A percentile compares a stretch with the other conserved stretches of the same genome.
These are phyloP conservation scores for Zaprionus inermis DNA, from an alignment of 1,140 invertebrate species.

Conservation along the genomic window DNA sequence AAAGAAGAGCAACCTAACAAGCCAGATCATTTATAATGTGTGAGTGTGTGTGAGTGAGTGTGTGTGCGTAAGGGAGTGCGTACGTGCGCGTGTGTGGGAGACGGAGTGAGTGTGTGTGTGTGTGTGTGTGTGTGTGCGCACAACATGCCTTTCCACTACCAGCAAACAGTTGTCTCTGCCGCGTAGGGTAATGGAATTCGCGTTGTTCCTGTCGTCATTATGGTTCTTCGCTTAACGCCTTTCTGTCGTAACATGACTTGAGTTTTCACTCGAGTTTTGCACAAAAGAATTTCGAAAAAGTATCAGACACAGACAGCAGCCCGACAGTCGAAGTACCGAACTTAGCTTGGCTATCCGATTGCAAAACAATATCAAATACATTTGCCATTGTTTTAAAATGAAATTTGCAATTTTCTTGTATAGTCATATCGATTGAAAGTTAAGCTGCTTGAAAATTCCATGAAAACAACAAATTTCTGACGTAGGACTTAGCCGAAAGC, in stretches of 20 bases:
- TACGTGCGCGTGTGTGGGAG: slow-evolving; percentile 18
- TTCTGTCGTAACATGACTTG: neutral
- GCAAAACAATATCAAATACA: neutral
- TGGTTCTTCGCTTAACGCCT: slow-evolving; percentile 66
- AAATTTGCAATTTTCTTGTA: neutral
- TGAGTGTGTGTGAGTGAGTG: slow-evolving; percentile 24
- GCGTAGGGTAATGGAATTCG: slow-evolving; percentile 45
- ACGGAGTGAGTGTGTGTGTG: slow-evolving; percentile 59
- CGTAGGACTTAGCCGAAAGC: neutral
- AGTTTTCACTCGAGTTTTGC: slow-evolving; percentile 14
- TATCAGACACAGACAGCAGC: no score
- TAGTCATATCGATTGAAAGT: neutral
- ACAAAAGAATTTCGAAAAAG: neutral
- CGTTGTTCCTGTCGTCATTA: slow-evolving; percentile 57
- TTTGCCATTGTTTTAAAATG: neutral
- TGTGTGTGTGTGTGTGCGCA: slow-evolving; percentile 53
- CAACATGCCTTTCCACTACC: slow-evolving; percentile 64
- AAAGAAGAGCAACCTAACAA: slow-evolving; percentile 32
- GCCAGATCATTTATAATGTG: slow-evolving; percentile 71
- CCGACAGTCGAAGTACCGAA: no score
- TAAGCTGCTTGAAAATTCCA: neutral
- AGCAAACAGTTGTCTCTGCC: slow-evolving; percentile 45
- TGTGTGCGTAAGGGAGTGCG: slow-evolving; percentile 33
- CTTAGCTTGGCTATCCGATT: no score
- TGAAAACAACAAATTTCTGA: neutral